Base-by-base conservation (phyloP, 1,140 invertebrate genomes). In the Rhopalosiphum maidis region DNA sequence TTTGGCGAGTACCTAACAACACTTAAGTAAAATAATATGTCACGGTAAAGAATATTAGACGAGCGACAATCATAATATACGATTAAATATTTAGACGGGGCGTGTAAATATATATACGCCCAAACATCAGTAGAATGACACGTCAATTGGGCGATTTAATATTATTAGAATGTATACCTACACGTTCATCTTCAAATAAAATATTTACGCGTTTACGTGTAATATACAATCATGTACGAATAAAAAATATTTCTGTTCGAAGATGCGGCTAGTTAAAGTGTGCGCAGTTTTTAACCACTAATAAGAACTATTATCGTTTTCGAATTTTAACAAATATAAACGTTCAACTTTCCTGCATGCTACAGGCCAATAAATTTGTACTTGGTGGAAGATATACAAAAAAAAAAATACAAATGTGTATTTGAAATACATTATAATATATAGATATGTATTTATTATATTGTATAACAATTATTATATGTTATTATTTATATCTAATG, bases 161-260 rank as follows among this genome's bases (percentile, higher is more conserved):
- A 51, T 41, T 41, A 41, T 41, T 41, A n/a, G 0, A n/a, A 6
- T 18, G n/a, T n/a, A 48, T 48, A 21, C 3, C 15, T 2, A 68
- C 11, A 68, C 15, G 15, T 1, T 68, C 15, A n/a, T 0, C 60
- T 5, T 68, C 15, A 68, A 68, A n/a, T 18, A 6, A 68, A 68
- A 68, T n/a, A n/a, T 68, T 68, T 1, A 68, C n/a, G 15, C n/a
- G n/a, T 30, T 4, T n/a, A 68, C 0, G 15, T 68, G 30, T n/a
- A n/a, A n/a, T n/a, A n/a, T n/a, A 18, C 11, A 1, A 15, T n/a
- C 15, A 18, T 6, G 18, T 2, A n/a, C 3, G 11, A n/a, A n/a
- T 15, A n/a, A 15, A 68, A 18, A 18, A 15, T 51, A 51, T 18
- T 68, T 68, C 2, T n/a, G 4, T n/a, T 68, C 30, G 15, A 68